These are phyloP conservation scores for Hipparchia semele DNA, from an alignment of 2,888 invertebrate genomes.

Conservation along the genomic window DNA sequence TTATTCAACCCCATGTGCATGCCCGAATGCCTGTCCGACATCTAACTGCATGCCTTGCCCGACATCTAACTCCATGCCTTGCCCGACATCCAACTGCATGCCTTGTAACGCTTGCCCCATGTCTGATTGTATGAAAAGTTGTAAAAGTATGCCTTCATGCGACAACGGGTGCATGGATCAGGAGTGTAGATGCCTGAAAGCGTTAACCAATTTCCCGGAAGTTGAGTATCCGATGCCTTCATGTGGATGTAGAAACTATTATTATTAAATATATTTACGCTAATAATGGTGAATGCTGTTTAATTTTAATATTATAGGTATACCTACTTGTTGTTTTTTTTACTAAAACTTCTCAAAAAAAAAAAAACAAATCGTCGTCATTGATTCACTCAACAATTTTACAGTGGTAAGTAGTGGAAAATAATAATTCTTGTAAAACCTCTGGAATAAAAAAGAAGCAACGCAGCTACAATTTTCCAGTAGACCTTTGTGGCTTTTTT, in stretches of 20 bases:
- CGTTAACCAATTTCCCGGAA: slow-evolving; percentile 59
- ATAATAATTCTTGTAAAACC: too few relatives aligned
- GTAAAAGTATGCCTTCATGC: slow-evolving; percentile 14
- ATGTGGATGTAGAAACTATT: slow-evolving; percentile 55
- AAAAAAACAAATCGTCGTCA: too few relatives aligned
- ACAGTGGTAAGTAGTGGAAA: too few relatives aligned
- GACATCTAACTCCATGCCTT: slow-evolving; percentile 42
- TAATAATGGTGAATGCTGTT: background rate
- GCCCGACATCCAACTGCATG: slow-evolving; percentile 24
- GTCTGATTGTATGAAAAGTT: slow-evolving; percentile 3
- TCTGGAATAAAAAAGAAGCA: too few relatives aligned
- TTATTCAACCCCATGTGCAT: slow-evolving; percentile 26
- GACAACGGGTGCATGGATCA: slow-evolving; percentile 26
- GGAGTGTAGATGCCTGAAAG: slow-evolving; percentile 43
- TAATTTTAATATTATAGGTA: too few relatives aligned
- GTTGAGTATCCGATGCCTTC: slow-evolving; percentile 56
- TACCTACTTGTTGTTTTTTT: too few relatives aligned
- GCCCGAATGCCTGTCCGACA: background rate
- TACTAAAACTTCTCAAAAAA: too few relatives aligned
- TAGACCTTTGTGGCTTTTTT: too few relatives aligned
- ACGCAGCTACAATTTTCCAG: too few relatives aligned
- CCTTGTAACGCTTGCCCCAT: background rate
- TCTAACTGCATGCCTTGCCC: slow-evolving; percentile 7
- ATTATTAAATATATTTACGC: background rate
- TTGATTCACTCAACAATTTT: too few relatives aligned